Conservation (phyloP, 2,797 vertebrate genomes). For the Fratercula arctica region DNA sequence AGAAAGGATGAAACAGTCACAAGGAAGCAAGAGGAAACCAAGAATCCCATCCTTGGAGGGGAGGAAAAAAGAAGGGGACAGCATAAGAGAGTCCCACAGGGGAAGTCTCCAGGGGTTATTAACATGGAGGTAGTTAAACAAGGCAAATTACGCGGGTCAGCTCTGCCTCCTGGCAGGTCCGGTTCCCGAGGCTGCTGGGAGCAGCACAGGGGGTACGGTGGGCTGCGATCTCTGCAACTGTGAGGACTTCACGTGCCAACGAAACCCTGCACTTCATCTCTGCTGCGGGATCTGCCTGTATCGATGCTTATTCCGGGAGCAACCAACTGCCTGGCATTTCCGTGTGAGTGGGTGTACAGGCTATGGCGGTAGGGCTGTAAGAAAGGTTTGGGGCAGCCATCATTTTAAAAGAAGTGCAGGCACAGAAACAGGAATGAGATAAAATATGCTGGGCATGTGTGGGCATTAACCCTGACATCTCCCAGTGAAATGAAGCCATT, state of each 20-base stretch:
- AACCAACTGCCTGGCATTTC: neutral
- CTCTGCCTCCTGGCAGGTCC: neutral
- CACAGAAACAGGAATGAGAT: neutral
- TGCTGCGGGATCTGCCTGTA: neutral
- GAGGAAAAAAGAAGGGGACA: neutral
- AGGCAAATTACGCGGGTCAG: rapidly evolving
- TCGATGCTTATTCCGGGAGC: neutral
- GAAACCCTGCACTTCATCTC: neutral
- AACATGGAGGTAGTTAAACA: neutral
- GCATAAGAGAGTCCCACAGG: neutral
- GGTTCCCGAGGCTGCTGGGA: neutral
- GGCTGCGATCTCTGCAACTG: neutral
- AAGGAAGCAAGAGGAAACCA: neutral
- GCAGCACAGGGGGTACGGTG: neutral
- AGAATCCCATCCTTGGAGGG: no score
- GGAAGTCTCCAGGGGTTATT: neutral
- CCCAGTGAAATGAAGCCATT: neutral
- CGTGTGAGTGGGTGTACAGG: neutral
- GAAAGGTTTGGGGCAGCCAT: neutral
- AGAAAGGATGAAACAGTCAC: neutral
- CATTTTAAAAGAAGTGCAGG: neutral
- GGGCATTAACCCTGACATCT: neutral
- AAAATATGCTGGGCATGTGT: neutral
- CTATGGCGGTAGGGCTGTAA: neutral
- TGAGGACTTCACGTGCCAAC: neutral